These are phyloP conservation scores for Girardia tigrina DNA, from an alignment of 2,888 invertebrate species.

Conservation along the genomic window DNA sequence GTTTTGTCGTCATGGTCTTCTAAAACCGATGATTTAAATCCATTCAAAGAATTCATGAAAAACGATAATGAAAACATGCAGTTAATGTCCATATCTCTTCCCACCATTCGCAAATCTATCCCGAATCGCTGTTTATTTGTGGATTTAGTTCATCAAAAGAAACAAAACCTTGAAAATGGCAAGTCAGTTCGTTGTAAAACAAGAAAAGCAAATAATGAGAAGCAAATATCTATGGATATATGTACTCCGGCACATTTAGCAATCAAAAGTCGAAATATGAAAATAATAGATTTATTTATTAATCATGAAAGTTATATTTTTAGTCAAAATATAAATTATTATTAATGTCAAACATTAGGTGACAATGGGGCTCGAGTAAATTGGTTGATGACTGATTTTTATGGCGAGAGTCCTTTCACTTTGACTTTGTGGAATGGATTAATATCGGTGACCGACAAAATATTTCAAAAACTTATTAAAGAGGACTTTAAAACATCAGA, in stretches of 20 bases:
- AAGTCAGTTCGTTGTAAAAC: background rate
- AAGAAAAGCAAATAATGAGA: background rate
- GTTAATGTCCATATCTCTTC: background rate
- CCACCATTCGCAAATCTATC: background rate
- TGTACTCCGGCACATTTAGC: slow-evolving; percentile 5
- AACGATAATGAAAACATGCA: background rate
- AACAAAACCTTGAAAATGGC: background rate
- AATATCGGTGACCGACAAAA: background rate
- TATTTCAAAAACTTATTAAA: background rate
- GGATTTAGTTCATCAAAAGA: background rate
- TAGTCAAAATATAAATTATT: background rate
- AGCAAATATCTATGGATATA: background rate
- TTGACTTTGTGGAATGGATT: background rate
- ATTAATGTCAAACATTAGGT: background rate
- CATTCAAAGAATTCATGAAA: background rate
- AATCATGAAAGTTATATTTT: background rate
- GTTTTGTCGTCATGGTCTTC: background rate
- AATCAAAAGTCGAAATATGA: background rate
- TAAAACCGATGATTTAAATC: slow-evolving; percentile 11
- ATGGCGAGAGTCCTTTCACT: background rate
- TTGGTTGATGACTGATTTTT: background rate
- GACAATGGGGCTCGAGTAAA: background rate
- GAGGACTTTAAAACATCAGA: background rate
- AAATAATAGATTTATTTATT: background rate
- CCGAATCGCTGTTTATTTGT: background rate